Base-by-base conservation (phyloP, 2,113 vertebrate species). In the Heterotis niloticus region DNA sequence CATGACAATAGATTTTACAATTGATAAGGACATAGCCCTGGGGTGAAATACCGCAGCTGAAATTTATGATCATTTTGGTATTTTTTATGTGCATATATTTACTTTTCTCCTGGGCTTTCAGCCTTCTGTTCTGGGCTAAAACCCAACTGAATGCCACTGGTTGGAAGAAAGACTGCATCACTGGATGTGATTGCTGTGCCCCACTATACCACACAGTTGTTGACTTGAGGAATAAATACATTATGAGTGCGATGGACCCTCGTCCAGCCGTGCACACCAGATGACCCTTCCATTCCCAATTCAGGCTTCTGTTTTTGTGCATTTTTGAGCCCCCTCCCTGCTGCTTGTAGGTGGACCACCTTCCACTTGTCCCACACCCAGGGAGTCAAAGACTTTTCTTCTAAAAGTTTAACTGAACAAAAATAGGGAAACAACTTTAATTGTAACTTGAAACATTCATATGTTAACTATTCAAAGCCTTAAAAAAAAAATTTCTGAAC, bases 231-330 rank as follows among this genome's bases (percentile, higher is more conserved):
- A 82, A 82, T 86, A 83, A 84, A 84, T 84, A 81, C 81, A 81
- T 88, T 84, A 88, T 88, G 82, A 87, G 80, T 78, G 70, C 80
- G 83, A 82, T 83, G 78, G 86, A 87, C 83, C 86, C 87, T 85
- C 86, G 44, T 69, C 10, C 29, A 7, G 20, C 29, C 29, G 28
- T 26, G 44, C 67, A 69, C 44, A 14, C 54, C 65, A 75, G 82
- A 83, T 79, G 72, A 75, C 68, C 68, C 10, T 69, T 69, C 29
- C 67, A 12, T 16, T 17, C 10, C 20, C 44, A 44, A 23, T 44
- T 70, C 51, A 44, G 10, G 1, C 68, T n/a, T 11, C n/a, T 70
- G 20, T 51, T 44, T 44, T 44, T 44, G 7, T 44, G 34, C 7
- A 7, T 59, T 66, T 80, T 77, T 69, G 24, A 44, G 34, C 34